Evolutionary conservation across 1,140 invertebrate genomes (phyloP).

Genomic region (Formica selysi): DNA sequence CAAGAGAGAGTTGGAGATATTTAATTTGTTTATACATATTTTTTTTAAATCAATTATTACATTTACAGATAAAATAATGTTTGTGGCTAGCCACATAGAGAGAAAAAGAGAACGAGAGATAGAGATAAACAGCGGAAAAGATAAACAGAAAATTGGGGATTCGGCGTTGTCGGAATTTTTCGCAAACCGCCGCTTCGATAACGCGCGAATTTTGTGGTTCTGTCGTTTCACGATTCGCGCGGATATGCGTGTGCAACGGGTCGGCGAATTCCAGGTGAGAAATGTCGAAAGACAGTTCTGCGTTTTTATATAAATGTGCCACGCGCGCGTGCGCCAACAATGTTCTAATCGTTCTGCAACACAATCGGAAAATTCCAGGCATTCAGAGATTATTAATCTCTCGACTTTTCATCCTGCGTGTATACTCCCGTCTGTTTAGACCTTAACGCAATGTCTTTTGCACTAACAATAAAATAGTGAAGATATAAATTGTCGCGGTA

Average conservation of each 20-base stretch:
- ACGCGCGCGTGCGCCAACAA: no score
- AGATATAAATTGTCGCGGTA: constrained; percentile 20
- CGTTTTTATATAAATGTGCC: constrained; percentile 25
- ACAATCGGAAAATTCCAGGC: neutral
- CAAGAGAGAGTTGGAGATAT: neutral
- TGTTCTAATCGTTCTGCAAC: no score
- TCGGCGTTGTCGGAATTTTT: constrained; percentile 21
- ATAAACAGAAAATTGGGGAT: neutral
- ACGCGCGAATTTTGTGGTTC: constrained; percentile 38
- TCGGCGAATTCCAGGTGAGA: constrained; percentile 40
- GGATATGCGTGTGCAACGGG: neutral
- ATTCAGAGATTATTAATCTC: neutral
- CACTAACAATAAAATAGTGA: neutral
- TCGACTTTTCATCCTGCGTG: neutral
- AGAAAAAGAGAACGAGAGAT: neutral
- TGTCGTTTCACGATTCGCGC: constrained; percentile 38
- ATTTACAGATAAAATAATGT: neutral
- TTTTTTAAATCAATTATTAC: neutral
- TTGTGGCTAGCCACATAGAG: neutral
- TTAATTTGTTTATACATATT: neutral
- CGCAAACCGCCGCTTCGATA: constrained; percentile 18
- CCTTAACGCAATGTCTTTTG: constrained; percentile 9
- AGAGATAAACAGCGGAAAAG: neutral
- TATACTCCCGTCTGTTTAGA: neutral
- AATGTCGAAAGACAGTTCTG: constrained; percentile 34